phyloP scores from a whole-genome alignment of 2,113 vertebrate species.

The Sander lucioperca region DNA sequence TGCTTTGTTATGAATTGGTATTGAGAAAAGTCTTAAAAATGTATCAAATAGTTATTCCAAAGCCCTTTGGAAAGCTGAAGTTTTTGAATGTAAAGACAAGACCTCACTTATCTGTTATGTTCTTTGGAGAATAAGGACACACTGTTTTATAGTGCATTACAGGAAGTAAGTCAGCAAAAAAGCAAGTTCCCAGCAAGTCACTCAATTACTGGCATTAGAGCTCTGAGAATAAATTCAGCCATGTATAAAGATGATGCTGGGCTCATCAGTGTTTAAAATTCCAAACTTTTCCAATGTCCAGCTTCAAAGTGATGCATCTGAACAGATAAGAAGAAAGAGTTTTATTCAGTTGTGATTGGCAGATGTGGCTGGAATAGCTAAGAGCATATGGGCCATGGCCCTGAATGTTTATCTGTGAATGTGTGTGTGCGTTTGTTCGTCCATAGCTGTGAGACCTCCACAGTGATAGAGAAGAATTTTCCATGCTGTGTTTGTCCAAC shows the following conservation, averaged over 20 bases:
- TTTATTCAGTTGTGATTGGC: slow-evolving; percentile 17
- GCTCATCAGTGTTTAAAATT: slow-evolving; percentile 4
- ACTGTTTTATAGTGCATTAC: slow-evolving; percentile 4
- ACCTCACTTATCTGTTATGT: neutral
- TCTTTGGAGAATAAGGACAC: neutral
- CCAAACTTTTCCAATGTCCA: neutral
- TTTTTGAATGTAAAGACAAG: neutral
- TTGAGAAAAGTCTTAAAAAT: neutral
- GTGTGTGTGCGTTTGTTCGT: neutral
- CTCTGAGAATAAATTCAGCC: slow-evolving; percentile 1
- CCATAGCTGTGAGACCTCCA: slow-evolving; percentile 33
- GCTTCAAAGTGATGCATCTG: slow-evolving; percentile 15
- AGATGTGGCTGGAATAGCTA: slow-evolving; percentile 39
- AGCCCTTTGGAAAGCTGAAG: neutral
- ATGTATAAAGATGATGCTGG: neutral
- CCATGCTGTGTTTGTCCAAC: slow-evolving; percentile 37
- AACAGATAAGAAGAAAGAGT: slow-evolving; percentile 38
- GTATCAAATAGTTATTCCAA: neutral
- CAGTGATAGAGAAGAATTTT: slow-evolving; percentile 36
- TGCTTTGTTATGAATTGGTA: neutral
- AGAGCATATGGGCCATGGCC: neutral
- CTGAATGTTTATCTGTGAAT: neutral
- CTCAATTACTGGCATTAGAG: neutral
- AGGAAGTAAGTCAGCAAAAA: neutral
- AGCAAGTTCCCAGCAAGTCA: slow-evolving; percentile 18